Base-by-base conservation (phyloP, 1,140 invertebrate genomes). In the Linepithema humile region DNA sequence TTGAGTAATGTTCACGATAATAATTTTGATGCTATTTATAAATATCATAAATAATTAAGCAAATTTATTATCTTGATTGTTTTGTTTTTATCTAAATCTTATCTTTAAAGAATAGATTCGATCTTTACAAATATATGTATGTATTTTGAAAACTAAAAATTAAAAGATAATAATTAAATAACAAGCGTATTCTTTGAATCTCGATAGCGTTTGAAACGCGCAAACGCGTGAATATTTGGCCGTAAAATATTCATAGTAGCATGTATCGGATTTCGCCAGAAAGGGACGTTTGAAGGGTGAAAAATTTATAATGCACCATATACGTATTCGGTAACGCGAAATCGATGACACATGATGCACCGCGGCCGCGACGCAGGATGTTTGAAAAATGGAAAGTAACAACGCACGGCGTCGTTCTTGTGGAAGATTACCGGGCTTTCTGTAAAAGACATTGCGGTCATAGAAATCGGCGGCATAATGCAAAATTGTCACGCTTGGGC, bases 291-390 rank as follows among this genome's bases (percentile, higher is more conserved):
- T 57, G 35, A 17, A 10, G 38, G 75, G 57, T 80, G 75, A 80
- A 80, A 80, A 80, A 80, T 80, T 69, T 80, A 80, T 70, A 80
- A 70, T 70, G 35, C 75, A 9, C 75, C 64, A 26, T 80, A 80
- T 80, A n/a, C n/a, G n/a, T n/a, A 70, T 80, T 80, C 64, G 50
- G 64, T 80, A 80, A 80, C 50, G 64, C 35, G 50, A 80, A 80
- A 80, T 80, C 64, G 75, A 80, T 80, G 75, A 43, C 32, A 35
- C 45, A 15, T 45, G 73, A 75, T 78, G 69, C 45, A 43, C n/a
- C 48, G 75, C 75, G 45, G 15, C 62, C 74, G 62, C 75, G 35
- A 40, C 45, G 15, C 40, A 32, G 53, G 40, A 38, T 20, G 48
- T 65, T n/a, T 55, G 48, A 80, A 55, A 80, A 69, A 70, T 80